Evolutionary conservation across 2,113 vertebrate genomes (phyloP).

Genomic region (Mesoclemmys tuberculata): DNA sequence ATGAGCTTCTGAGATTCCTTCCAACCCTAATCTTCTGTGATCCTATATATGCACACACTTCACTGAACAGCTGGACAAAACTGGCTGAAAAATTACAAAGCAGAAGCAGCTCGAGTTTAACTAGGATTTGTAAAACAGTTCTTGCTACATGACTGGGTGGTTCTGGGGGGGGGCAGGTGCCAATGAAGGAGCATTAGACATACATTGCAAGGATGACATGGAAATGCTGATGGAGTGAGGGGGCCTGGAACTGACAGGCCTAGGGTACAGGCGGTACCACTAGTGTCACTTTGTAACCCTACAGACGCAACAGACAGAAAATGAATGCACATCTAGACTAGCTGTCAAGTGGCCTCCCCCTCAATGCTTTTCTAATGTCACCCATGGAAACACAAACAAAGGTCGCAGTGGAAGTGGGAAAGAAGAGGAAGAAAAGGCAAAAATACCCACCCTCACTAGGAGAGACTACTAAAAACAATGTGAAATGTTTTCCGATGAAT

Average conservation of each 20-base stretch:
- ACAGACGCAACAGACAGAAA: background rate
- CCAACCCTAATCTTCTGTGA: too few relatives aligned
- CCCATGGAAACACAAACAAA: background rate
- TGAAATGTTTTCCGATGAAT: background rate
- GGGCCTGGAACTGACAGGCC: background rate
- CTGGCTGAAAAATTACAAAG: background rate
- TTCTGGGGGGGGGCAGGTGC: accelerated
- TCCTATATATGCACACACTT: background rate
- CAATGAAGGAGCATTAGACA: background rate
- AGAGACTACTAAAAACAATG: background rate
- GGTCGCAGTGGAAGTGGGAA: background rate
- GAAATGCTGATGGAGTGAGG: background rate
- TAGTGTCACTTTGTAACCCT: background rate
- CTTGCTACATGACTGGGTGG: background rate
- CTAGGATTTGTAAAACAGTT: background rate
- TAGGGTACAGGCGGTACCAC: background rate
- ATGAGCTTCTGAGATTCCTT: too few relatives aligned
- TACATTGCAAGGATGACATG: accelerated
- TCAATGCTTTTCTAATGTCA: background rate
- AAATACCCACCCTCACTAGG: background rate
- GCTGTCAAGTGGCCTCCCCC: background rate
- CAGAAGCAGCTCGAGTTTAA: background rate
- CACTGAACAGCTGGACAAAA: background rate
- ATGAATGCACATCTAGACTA: background rate
- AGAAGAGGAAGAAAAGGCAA: background rate